Evolutionary conservation across 2,888 invertebrate species (phyloP).

Genomic region (Scaptomyza caliginosa): DNA sequence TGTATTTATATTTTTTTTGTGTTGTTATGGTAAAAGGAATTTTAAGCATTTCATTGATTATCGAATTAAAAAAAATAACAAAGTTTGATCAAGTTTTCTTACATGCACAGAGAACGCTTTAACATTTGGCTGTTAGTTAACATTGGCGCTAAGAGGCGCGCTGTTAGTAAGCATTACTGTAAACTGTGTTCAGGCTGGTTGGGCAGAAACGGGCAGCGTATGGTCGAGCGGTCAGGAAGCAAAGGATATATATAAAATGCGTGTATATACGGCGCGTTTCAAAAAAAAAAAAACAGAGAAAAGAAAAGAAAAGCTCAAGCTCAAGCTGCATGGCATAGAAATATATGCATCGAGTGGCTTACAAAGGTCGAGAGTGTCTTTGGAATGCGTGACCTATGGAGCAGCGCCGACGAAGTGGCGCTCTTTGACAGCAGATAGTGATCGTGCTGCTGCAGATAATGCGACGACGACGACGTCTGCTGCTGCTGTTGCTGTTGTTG

Average conservation of each 20-base stretch:
- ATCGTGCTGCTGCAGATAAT: conserved; percentile 72
- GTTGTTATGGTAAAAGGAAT: conserved; percentile 46
- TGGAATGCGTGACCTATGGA: conserved; percentile 85
- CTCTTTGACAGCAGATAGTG: conserved; percentile 81
- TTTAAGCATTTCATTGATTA: conserved; percentile 21
- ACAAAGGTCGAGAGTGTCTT: conserved; percentile 84
- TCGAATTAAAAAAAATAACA: conserved; percentile 10
- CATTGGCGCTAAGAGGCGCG: conserved; percentile 37
- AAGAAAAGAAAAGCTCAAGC: too few species aligned
- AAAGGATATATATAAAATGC: conserved; percentile 11
- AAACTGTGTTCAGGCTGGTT: conserved; percentile 18
- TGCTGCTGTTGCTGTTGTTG: conserved; percentile 60
- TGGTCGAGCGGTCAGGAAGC: neutral
- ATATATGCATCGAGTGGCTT: conserved; percentile 73
- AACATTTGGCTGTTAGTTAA: conserved; percentile 58
- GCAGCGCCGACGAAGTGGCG: conserved; percentile 85
- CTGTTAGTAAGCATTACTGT: conserved; percentile 59
- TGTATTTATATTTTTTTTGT: conserved; percentile 3
- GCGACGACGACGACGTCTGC: conserved; percentile 43
- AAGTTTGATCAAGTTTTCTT: conserved; percentile 47
- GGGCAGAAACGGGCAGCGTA: neutral
- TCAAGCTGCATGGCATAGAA: conserved; percentile 36
- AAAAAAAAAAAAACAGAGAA: too few species aligned
- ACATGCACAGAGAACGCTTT: conserved; percentile 35
- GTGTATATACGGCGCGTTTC: conserved; percentile 11